Base-by-base conservation (phyloP, 1,140 invertebrate species). In the Sweltsa coloradensis region DNA sequence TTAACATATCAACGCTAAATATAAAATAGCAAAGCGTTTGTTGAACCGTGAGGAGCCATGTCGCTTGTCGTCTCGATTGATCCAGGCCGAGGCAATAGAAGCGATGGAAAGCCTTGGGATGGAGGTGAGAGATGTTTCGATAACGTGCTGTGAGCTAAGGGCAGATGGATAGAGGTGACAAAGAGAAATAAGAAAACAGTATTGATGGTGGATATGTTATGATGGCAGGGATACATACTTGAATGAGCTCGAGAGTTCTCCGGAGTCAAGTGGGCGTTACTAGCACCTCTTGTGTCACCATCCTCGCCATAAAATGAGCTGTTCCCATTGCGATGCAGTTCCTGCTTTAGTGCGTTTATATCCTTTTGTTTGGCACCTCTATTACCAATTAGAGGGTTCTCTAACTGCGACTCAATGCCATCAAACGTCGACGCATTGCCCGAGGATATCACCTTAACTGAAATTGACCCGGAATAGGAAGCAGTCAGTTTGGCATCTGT, bases 381-480 rank as follows among this genome's bases (percentile, higher is more conserved):
- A 41, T 41, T 55, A 50, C 42, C 65, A 47, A 71, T 66, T 43
- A 73, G 54, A 11, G 71, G 71, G 50, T 71, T 72, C 59, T 72
- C 67, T 49, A 73, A 42, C 47, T 72, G 70, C 34, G 69, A 70
- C 54, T 71, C 68, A 53, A 70, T 66, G 47, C 68, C 55, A 55
- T 71, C 66, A 42, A 64, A 60, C 45, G 62, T 64, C 53, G 65
- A 61, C 48, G 60, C 44, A 57, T 67, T 64, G 49, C 63, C 63
- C 45, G 62, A 57, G 49, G 66, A 66, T 58, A 69, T 62, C 60
- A 67, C 60, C 60, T 65, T 64, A 58, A 66, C 62, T 68, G 62
- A 62, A 67, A 66, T 60, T 63, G 58, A 63, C 51, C 60, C 57
- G 58, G 56, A 60, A 50, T 57, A 53, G 49, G 56, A 46, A 53